Conservation (phyloP, 1,140 invertebrate genomes). For the Pachypeltis micranthus region DNA sequence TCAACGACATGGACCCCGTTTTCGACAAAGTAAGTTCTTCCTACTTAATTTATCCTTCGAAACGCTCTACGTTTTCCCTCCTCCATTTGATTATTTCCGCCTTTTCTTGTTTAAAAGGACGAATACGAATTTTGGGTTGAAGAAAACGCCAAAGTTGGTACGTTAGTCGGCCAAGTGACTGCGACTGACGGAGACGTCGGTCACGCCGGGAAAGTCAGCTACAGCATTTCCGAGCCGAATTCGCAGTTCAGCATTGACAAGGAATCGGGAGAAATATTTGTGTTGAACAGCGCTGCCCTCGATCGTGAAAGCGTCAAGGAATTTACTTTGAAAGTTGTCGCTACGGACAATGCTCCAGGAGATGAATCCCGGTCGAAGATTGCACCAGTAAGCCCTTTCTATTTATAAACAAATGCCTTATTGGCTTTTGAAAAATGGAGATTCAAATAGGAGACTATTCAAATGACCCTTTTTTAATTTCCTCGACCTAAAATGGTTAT, state of each 20-base stretch:
- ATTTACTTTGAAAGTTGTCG: slow-evolving; percentile 63
- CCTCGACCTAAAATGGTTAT: no score
- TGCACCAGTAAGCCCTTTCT: slow-evolving; percentile 47
- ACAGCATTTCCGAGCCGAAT: slow-evolving; percentile 57
- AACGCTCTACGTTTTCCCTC: neutral
- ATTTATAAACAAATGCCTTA: no score
- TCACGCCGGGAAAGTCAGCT: slow-evolving; percentile 58
- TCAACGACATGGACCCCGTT: slow-evolving; percentile 75
- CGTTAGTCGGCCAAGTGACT: slow-evolving; percentile 51
- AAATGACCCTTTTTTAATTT: no score
- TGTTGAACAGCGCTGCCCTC: slow-evolving; percentile 56
- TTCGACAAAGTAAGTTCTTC: slow-evolving; percentile 43
- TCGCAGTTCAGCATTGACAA: slow-evolving; percentile 58
- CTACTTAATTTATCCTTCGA: neutral
- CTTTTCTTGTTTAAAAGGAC: slow-evolving; percentile 31
- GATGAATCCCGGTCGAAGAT: slow-evolving; percentile 52
- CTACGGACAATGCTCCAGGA: slow-evolving; percentile 61
- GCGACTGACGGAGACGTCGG: slow-evolving; percentile 65
- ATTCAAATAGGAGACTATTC: no score
- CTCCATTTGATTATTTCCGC: neutral
- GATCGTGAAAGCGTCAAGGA: slow-evolving; percentile 63
- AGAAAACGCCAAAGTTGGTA: slow-evolving; percentile 62
- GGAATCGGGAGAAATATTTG: slow-evolving; percentile 62
- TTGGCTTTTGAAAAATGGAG: no score
- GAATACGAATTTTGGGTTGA: slow-evolving; percentile 55